Evolutionary conservation across 2,113 vertebrate genomes (phyloP), one percentile per base, ranked within the genome.

Genomic region (Baryphthengus martii): DNA sequence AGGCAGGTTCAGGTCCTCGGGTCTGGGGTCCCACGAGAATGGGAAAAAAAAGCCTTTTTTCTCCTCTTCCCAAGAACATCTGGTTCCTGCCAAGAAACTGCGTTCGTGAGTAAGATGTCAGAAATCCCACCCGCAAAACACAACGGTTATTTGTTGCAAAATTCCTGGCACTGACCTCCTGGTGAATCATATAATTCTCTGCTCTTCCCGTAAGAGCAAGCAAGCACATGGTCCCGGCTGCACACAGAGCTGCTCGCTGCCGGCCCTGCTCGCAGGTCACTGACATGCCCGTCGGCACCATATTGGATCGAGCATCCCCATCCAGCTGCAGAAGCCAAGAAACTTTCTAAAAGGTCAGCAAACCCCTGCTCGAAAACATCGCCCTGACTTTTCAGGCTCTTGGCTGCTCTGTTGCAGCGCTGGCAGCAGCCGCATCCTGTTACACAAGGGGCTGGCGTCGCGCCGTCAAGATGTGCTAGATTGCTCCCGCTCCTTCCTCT

Each of bases 251-350:
- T 7, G 11, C 61, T 33, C 4, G 13, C 62, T 13, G 53, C 45
- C 52, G 0, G 3, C 53, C 59, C 4, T 0, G 20, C 62, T 40
- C 40, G 3, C 56, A 2, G 49, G 31, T 10, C 59, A 11, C 44
- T 8, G 6, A 0, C 19, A 0, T 10, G 29, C 45, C 45, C 6
- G 0, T 39, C 20, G 17, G 82, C 28, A 2, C n/a, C 17, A 24
- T 3, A 2, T 7, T 1, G 2, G 11, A 5, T 4, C 62, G 6
- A 13, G 8, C 4, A 1, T 5, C 42, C 81, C 70, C 35, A 3
- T 39, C 83, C 76, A 62, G 62, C 15, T 20, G 5, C 0, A 4
- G 61, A n/a, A 17, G 7, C 12, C 13, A 1, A 20, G 16, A 20
- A 20, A 40, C 6, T 17, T 52, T 35, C 16, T 8, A 3, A n/a